phyloP scores from a whole-genome alignment of 1,140 invertebrate species.

The Solen grandis region DNA sequence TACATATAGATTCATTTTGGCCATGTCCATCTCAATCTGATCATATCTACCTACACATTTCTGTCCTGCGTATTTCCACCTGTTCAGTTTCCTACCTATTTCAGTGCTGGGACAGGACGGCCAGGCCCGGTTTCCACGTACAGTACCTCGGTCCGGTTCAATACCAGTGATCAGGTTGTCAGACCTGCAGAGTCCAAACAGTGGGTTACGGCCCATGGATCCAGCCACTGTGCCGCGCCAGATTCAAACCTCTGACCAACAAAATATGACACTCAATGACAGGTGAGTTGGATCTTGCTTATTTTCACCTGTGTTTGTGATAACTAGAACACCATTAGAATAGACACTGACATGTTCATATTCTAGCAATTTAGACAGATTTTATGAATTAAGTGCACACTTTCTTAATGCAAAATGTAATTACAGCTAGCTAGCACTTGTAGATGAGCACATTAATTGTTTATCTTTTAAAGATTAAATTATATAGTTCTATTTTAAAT shows the following conservation, averaged over 20 bases:
- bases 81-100: too few species aligned
- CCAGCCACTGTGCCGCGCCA: conserved; percentile 65
- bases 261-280: conserved; percentile 61
- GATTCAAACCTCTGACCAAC: conserved; percentile 59
- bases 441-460: too few species aligned
- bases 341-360: too few species aligned
- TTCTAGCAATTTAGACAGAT: too few species aligned
- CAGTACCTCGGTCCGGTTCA: conserved; percentile 80
- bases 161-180: conserved; percentile 58
- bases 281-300: too few species aligned
- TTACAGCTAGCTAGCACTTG: too few species aligned
- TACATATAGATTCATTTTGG: not conserved
- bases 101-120: conserved; percentile 57
- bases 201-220: conserved; percentile 48
- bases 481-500: too few species aligned
- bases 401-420: too few species aligned
- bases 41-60: not conserved
- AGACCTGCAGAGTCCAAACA: conserved; percentile 61
- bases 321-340: too few species aligned
- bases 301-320: too few species aligned
- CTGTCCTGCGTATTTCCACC: not conserved
- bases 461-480: too few species aligned
- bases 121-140: conserved; percentile 69
- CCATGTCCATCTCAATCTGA: not conserved
- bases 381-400: too few species aligned